These are phyloP conservation scores for Operophtera brumata DNA, from an alignment of 2,888 invertebrate genomes.

Conservation along the genomic window DNA sequence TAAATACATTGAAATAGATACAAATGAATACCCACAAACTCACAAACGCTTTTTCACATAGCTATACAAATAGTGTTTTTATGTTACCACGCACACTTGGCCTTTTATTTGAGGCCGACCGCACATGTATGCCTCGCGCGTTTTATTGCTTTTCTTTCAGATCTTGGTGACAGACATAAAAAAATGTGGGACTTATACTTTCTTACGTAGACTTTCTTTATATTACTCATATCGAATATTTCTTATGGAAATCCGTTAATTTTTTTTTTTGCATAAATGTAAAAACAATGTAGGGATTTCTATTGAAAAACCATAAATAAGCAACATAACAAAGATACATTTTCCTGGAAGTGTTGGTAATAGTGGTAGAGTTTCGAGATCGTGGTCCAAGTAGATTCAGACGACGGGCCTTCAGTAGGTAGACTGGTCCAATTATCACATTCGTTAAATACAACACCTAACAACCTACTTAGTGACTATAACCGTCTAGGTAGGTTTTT, in stretches of 20 bases:
- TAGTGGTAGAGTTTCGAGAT: no score
- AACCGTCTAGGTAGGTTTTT: no score
- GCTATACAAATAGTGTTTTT: not conserved
- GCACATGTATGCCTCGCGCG: slow-evolving; percentile 53
- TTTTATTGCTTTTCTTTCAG: slow-evolving; percentile 64
- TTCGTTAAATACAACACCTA: no score
- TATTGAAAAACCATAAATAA: no score
- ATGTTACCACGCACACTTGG: slow-evolving; percentile 44
- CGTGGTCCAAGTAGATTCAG: no score
- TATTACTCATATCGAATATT: slow-evolving; percentile 40
- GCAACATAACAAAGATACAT: no score
- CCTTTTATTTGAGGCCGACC: slow-evolving; percentile 64
- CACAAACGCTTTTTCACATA: not conserved
- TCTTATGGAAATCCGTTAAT: slow-evolving; percentile 27
- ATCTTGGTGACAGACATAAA: slow-evolving; percentile 47
- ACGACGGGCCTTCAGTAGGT: no score
- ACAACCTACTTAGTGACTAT: no score
- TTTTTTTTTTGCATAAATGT: not conserved
- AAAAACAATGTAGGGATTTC: no score
- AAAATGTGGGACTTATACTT: slow-evolving; percentile 45
- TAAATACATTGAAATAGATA: no score
- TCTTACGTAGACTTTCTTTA: slow-evolving; percentile 39
- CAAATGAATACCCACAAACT: not conserved
- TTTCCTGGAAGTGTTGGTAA: no score
- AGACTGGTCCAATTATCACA: no score